Base-by-base conservation (phyloP, 2,113 vertebrate species). In the Peucedramus taeniatus region DNA sequence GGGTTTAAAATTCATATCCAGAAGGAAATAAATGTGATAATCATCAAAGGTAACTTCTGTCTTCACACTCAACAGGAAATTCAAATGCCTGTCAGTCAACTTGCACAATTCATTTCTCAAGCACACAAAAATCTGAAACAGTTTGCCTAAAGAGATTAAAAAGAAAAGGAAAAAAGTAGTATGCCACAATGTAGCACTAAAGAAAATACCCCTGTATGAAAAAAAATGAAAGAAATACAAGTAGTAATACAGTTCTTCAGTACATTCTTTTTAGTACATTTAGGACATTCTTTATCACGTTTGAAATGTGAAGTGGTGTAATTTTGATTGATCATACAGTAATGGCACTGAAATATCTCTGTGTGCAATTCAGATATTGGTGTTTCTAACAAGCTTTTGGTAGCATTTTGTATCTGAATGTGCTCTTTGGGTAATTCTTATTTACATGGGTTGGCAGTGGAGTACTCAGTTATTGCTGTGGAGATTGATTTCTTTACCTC, bases 11-110 rank as follows among this genome's bases (percentile, higher is more conserved):
- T 90, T 90, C 30, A 74, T 87, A 63, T 63, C 86, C 64, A 90
- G 71, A 90, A 95, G 88, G 85, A 92, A 92, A 84, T 84, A 81
- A 71, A 85, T 96, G 76, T 87, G 63, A 56, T 87, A 85, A 70
- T 94, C 83, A 91, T 87, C 66, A 95, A 86, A 94, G 65, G 27
- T 87, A 93, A 56, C 35, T 44, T 81, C 30, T 75, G n/a, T 75
- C 44, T 92, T 90, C 26, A 57, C 61, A 45, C 40, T 80, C 35
- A 80, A 64, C 13, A 60, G 61, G 45, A 85, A 84, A 49, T 83
- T 75, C 40, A 85, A 53, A 76, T 89, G 30, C 57, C 61, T 88
- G 87, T 91, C 69, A 64, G 54, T 92, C 77, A 94, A 4, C 13
- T 77, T 78, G 28, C 21, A 30, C 19, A 33, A 92, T 71, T 78